Evolutionary conservation across 2,888 invertebrate genomes (phyloP).

Genomic region (Linnaemya tessellans): DNA sequence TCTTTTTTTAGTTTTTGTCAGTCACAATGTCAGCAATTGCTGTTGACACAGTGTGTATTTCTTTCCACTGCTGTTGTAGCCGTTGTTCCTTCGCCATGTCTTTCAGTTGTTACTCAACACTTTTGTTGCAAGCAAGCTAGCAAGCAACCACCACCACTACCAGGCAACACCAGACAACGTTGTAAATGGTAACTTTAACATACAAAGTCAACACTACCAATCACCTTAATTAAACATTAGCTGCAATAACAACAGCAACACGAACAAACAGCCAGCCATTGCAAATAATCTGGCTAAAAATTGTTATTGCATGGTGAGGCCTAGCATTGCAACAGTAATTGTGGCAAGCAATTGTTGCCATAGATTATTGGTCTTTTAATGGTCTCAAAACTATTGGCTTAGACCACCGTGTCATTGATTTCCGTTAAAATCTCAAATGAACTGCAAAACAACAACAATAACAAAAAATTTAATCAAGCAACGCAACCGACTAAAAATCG

Average conservation of each 20-base stretch:
- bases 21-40: slow-evolving; percentile 64
- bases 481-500: slow-evolving; percentile 46
- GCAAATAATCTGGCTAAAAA: slow-evolving; percentile 41
- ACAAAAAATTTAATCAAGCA: slow-evolving; percentile 27
- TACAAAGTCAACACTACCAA: slow-evolving; percentile 70
- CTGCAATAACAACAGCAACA: slow-evolving; percentile 58
- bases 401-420: slow-evolving; percentile 70
- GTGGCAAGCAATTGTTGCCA: slow-evolving; percentile 73
- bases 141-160: slow-evolving; percentile 19
- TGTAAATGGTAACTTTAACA: slow-evolving; percentile 62
- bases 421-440: slow-evolving; percentile 56
- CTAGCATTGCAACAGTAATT: slow-evolving; percentile 46
- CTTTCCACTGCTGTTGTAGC: slow-evolving; percentile 11
- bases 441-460: slow-evolving; percentile 25
- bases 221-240: slow-evolving; percentile 75
- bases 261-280: slow-evolving; percentile 36
- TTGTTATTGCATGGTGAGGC: slow-evolving; percentile 42
- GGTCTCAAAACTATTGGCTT: slow-evolving; percentile 56
- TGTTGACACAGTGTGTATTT: slow-evolving; percentile 60
- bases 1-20: too few relatives aligned
- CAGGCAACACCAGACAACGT: slow-evolving; percentile 35
- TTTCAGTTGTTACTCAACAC: slow-evolving; percentile 71
- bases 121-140: slow-evolving; percentile 40
- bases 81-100: slow-evolving; percentile 57
- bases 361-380: slow-evolving; percentile 75